A percentile compares a stretch with the other conserved stretches of the same genome.
Conservation (phyloP, 2,113 vertebrate species). For the Pandion haliaetus region DNA sequence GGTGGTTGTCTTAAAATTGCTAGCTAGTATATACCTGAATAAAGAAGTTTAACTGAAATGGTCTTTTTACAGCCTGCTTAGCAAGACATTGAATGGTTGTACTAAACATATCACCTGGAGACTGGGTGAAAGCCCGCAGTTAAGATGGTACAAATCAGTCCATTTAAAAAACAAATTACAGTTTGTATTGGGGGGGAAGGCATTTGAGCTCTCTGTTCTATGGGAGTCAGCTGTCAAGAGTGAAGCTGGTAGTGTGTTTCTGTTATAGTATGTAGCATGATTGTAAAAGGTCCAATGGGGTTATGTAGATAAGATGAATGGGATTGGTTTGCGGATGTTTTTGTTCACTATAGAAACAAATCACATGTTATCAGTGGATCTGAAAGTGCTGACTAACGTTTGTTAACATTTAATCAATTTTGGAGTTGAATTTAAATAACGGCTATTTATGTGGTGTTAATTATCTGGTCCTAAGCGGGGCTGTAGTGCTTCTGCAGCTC, state of each 20-base stretch:
- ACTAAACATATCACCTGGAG: neutral
- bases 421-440: neutral
- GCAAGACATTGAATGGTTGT: neutral
- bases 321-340: neutral
- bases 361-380: neutral
- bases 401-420: neutral
- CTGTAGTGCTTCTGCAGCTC: neutral
- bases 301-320: neutral
- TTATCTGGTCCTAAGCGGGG: neutral
- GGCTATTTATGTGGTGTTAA: neutral
- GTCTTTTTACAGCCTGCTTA: neutral
- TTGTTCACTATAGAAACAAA: neutral
- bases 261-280: rapidly evolving
- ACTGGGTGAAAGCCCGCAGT: neutral
- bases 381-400: neutral
- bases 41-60: neutral
- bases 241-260: neutral
- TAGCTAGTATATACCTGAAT: neutral
- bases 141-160: neutral
- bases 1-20: neutral
- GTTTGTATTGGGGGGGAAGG: neutral
- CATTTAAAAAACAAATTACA: neutral
- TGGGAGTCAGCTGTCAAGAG: neutral
- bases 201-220: neutral
- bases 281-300: neutral